These are phyloP conservation scores for Toxonevra muliebris DNA, from an alignment of 2,888 invertebrate species.

Conservation along the genomic window DNA sequence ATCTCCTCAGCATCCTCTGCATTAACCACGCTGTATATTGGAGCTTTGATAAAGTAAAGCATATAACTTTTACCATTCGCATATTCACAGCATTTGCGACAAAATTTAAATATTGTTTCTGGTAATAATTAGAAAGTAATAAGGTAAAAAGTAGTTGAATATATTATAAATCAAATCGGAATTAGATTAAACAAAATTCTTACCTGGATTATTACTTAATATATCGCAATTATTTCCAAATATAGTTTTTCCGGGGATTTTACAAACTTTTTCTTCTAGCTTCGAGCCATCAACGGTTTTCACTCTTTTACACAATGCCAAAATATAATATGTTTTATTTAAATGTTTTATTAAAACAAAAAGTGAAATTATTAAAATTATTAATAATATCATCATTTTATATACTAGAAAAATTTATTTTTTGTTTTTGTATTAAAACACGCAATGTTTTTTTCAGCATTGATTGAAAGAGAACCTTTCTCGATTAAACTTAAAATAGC, in stretches of 20 bases:
- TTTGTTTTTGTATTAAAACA: no score
- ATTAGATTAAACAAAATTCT: conserved; percentile 9
- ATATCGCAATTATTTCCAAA: conserved; percentile 60
- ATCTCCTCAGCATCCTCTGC: conserved; percentile 68
- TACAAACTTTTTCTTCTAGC: conserved; percentile 45
- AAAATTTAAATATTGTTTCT: conserved; percentile 50
- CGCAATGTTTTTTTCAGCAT: no score
- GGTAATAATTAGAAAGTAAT: not conserved
- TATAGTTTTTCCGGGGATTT: conserved; percentile 50
- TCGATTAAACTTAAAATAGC: no score
- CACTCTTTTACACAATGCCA: conserved; percentile 48
- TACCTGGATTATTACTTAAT: conserved; percentile 49
- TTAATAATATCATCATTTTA: no score
- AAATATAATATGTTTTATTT: conserved; percentile 49
- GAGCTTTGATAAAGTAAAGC: conserved; percentile 48
- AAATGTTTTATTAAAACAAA: conserved; percentile 36
- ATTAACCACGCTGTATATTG: conserved; percentile 60
- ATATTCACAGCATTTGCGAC: conserved; percentile 36
- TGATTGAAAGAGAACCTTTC: no score
- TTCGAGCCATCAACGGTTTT: conserved; percentile 52
- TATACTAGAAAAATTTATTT: no score
- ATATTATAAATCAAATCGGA: not conserved
- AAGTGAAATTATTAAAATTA: conserved; percentile 14
- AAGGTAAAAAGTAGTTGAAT: no score
- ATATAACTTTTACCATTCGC: conserved; percentile 56